A percentile compares a stretch with the other conserved stretches of the same genome.
Evolutionary conservation across 1,140 invertebrate genomes (phyloP).

Genomic region (Yoshiicerus persimilis): DNA sequence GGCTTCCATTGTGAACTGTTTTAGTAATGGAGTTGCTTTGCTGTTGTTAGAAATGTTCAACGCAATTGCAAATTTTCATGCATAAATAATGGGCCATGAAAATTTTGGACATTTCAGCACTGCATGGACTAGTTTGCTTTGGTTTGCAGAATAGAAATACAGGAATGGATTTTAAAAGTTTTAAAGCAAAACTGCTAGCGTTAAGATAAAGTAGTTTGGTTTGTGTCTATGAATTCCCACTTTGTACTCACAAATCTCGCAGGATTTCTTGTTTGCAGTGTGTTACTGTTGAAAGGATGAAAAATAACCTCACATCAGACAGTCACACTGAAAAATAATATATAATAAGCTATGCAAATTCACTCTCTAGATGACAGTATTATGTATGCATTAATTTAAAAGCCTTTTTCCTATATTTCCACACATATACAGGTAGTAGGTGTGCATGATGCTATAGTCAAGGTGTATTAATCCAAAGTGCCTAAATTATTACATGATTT

Average conservation of each 20-base stretch:
- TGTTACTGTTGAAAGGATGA: not conserved
- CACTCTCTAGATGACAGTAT: not conserved
- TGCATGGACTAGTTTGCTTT: not conserved
- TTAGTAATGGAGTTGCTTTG: not conserved
- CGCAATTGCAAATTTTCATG: not conserved
- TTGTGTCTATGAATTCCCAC: not conserved
- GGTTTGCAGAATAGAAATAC: not conserved
- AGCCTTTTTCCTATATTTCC: not conserved
- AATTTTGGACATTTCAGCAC: not conserved
- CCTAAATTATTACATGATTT: not conserved
- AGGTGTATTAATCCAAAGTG: too few species aligned
- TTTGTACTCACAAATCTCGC: not conserved
- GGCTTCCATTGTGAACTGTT: not conserved
- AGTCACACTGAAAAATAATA: not conserved
- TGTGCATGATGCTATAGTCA: too few species aligned
- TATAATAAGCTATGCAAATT: slow-evolving; percentile 6
- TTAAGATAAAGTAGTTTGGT: too few species aligned
- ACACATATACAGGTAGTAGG: not conserved
- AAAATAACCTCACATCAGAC: not conserved
- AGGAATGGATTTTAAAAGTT: not conserved
- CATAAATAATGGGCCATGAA: slow-evolving; percentile 17
- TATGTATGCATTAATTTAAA: not conserved
- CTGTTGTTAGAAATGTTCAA: not conserved
- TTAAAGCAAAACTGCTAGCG: not conserved
- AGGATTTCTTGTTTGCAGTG: not conserved